Conservation (phyloP, 92 coral and sea anemone species). For the Zoanthus sansibaricus region DNA sequence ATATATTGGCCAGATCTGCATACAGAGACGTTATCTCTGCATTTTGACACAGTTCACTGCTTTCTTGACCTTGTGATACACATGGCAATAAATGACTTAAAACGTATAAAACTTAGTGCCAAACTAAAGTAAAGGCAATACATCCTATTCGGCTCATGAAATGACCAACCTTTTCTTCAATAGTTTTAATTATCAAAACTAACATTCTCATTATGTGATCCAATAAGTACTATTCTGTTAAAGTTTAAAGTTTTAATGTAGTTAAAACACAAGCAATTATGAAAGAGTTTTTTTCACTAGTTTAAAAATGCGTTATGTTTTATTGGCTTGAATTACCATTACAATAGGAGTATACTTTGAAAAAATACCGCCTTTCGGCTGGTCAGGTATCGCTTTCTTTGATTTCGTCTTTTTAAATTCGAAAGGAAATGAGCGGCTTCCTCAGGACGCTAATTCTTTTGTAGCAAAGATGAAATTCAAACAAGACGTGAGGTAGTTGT, state of each 20-base stretch:
- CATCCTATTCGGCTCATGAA: not conserved
- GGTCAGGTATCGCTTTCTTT: constrained; percentile 47
- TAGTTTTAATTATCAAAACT: constrained; percentile 25
- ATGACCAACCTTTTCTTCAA: not conserved
- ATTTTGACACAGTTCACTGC: constrained; percentile 32
- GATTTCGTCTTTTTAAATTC: constrained; percentile 6
- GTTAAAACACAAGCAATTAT: constrained; percentile 19
- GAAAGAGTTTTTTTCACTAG: constrained; percentile 5
- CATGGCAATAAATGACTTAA: not conserved
- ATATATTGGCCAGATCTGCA: constrained; percentile 13
- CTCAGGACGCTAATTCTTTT: not conserved
- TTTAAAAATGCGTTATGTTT: constrained; percentile 33
- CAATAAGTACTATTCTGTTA: not conserved
- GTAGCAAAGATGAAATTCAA: not conserved
- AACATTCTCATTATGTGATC: constrained; percentile 26
- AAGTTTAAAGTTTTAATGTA: constrained; percentile 20
- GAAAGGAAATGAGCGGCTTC: constrained; percentile 41
- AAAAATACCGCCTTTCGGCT: constrained; percentile 16
- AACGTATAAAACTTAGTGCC: not conserved
- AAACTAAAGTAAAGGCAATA: not conserved
- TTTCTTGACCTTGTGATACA: constrained; percentile 27
- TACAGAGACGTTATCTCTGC: not conserved
- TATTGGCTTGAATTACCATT: constrained; percentile 28
- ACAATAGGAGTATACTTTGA: constrained; percentile 14
- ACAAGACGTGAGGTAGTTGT: constrained; percentile 9